These are phyloP conservation scores for Conus ventricosus DNA, from an alignment of 1,140 invertebrate species.

Conservation along the genomic window DNA sequence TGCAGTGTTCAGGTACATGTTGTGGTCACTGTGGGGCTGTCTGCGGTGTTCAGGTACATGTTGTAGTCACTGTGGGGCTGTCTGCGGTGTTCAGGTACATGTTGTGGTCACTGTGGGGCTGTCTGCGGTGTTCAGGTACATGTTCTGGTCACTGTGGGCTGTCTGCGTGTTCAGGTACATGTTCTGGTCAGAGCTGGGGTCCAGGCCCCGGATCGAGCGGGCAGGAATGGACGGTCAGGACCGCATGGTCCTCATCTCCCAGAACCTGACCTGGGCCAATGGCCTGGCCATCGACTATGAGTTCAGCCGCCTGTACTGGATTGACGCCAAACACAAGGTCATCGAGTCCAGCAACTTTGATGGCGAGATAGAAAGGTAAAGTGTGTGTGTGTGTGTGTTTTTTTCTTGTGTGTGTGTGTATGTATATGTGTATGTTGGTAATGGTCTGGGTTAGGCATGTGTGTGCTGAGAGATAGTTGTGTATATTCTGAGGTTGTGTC, in stretches of 20 bases:
- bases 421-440: background rate
- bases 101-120: no score
- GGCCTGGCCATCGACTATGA: slow-evolving; percentile 84
- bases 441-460: background rate
- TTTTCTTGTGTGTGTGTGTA: no score
- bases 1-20: no score
- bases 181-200: slow-evolving; percentile 99
- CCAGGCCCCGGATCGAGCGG: slow-evolving; percentile 95
- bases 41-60: no score
- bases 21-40: no score
- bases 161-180: slow-evolving; percentile 76
- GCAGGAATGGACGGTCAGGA: slow-evolving; percentile 96
- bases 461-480: background rate
- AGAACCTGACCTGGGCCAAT: slow-evolving; percentile 80
- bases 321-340: slow-evolving; percentile 83
- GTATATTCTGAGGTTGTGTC: no score
- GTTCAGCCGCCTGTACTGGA: slow-evolving; percentile 92
- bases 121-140: no score
- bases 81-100: no score
- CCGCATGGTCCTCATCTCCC: slow-evolving; percentile 78
- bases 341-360: slow-evolving; percentile 63
- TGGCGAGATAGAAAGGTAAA: slow-evolving; percentile 67
- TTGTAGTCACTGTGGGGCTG: no score
- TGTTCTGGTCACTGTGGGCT: no score
- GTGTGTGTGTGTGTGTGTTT: no score